Evolutionary conservation across 2,113 vertebrate genomes (phyloP).

Genomic region (Paramormyrops kingsleyae): DNA sequence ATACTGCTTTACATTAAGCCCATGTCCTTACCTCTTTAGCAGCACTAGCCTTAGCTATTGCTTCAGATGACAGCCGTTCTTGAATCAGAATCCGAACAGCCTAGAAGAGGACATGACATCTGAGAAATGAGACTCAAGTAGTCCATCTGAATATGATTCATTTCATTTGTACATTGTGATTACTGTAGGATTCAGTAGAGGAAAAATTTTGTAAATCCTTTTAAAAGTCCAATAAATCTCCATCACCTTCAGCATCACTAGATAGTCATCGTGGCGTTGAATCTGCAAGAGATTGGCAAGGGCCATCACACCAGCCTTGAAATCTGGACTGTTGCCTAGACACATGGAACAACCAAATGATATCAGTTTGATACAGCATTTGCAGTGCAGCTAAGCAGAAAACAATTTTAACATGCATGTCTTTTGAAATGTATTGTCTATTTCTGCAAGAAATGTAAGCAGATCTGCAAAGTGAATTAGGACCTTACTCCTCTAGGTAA

Average conservation of each 20-base stretch:
- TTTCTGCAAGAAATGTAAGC: neutral
- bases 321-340: slow-evolving; percentile 84
- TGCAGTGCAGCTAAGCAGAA: neutral
- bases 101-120: slow-evolving; percentile 46
- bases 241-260: slow-evolving; percentile 93
- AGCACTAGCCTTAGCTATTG: slow-evolving; percentile 80
- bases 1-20: neutral
- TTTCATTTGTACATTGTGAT: neutral
- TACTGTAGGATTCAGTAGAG: neutral
- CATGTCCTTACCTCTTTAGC: slow-evolving; percentile 73
- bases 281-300: slow-evolving; percentile 91
- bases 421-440: neutral
- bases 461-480: neutral
- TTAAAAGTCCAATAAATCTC: neutral
- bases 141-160: neutral
- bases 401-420: neutral
- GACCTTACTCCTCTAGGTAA: neutral
- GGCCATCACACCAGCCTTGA: slow-evolving; percentile 91
- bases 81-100: slow-evolving; percentile 94
- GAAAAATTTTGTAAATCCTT: neutral
- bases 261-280: slow-evolving; percentile 89
- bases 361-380: neutral
- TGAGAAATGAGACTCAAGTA: neutral
- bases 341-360: neutral
- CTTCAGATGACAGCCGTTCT: slow-evolving; percentile 85